Evolutionary conservation across 2,888 invertebrate species (phyloP), one percentile per base, ranked within the genome.

Genomic region (Rotaria sp.): DNA sequence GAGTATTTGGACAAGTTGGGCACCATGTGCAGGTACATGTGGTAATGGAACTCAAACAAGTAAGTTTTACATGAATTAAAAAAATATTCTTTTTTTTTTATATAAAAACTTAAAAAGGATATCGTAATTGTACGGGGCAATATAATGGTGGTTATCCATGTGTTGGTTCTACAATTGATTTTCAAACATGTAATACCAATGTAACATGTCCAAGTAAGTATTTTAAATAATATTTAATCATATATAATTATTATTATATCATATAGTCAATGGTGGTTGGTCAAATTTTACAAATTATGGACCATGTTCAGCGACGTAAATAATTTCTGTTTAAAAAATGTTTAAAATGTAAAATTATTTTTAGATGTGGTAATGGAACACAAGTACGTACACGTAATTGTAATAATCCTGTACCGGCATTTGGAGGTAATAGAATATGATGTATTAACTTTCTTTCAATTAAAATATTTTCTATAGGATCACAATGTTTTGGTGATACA

Each of bases 381-480:
- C 88, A 89, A 87, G 88, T 88, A 48, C 88, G 91, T 85, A 87
- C 87, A n/a, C 88, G 92, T 80, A 87, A 88, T 26, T 92, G 92
- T 87, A 89, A 89, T 85, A 88, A 88, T 87, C 91, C 91, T 1
- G 84, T 88, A 26, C 91, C 91, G 5, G 86, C 87, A 84, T 89
- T 88, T 87, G 90, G 90, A 15, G 91, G 91, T 2, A 35, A 67
- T 35, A 21, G 7, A 21, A 18, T 18, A 30, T 21, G 35, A 35
- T 21, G 15, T 1, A 67, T 67, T 18, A 7, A 4, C 8, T 35
- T 21, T 7, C 0, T 11, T 21, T 18, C 4, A 35, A 30, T 21
- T 38, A 21, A 5, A 30, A 67, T 67, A 35, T 13, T 11, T 59
- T 1, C 8, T 10, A n/a, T 30, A 67, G 80, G 80, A 10, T 5